Evolutionary conservation across 2,888 invertebrate genomes (phyloP), one percentile per base, ranked within the genome.

Genomic region (Hypolimnas misippus): DNA sequence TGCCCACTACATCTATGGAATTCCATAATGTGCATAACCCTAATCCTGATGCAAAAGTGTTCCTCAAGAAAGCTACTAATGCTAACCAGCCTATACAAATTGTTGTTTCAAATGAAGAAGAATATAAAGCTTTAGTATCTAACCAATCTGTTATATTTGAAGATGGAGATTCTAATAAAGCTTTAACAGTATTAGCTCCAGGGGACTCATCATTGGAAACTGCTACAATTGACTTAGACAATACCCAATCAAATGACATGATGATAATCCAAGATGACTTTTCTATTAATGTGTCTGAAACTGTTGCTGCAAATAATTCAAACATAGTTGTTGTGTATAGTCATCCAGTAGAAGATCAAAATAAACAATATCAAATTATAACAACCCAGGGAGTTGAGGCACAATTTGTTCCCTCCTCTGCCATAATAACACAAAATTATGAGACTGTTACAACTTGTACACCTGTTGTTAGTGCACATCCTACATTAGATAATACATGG

Each of bases 321-420:
- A 94, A 94, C 72, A 94, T 94, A 76, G 94, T 94, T 12, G 94
- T 94, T 51, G 89, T 94, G 16, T 94, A 94, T 71, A 94, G 94
- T 77, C 94, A 94, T 76, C 92, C 93, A 46, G 89, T 94, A 35
- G 91, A 92, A 74, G 92, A 92, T 61, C 89, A 91, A 77, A 91
- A 87, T 73, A 93, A 93, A 70, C 93, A 93, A 73, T 94, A 86
- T 71, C 80, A 93, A 87, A 75, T 91, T 40, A 78, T 89, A 51
- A 82, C 87, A 55, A 79, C 87, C 65, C 84, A 86, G 74, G 83
- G 79, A 51, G 76, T 89, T 65, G 85, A 78, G 54, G 72, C 84
- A 57, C 89, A 90, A 64, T 89, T 83, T 81, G 84, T 87, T 50
- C 86, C 86, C 57, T 77, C 87, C 50, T 85, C 91, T 67, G 80